phyloP scores from a whole-genome alignment of 2,888 invertebrate species.

The Bellardia pandia region DNA sequence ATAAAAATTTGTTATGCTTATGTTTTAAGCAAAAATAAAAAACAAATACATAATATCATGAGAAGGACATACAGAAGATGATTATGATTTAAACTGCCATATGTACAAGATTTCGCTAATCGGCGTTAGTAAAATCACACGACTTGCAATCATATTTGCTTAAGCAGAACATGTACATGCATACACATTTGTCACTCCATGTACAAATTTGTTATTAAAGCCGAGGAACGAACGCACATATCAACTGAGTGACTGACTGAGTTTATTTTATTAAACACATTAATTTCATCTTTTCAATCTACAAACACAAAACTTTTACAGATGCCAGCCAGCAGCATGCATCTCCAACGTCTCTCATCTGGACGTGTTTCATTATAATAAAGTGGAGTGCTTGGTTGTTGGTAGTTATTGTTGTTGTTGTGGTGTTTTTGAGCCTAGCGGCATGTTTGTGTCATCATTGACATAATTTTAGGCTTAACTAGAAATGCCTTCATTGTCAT shows the following conservation, averaged over 20 bases:
- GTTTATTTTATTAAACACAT: slow-evolving; percentile 47
- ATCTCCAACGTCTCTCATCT: background rate
- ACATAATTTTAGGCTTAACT: slow-evolving; percentile 75
- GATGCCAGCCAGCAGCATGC: background rate
- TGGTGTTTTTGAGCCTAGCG: slow-evolving; percentile 72
- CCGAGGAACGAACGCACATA: slow-evolving; percentile 21
- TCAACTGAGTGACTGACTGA: slow-evolving; percentile 3
- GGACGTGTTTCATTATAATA: background rate
- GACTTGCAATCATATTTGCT: background rate
- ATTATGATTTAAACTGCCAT: slow-evolving; percentile 45
- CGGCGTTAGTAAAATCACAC: background rate
- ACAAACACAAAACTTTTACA: slow-evolving; percentile 1
- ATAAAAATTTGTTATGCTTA: slow-evolving; percentile 41
- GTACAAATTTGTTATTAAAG: background rate
- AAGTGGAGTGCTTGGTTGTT: slow-evolving; percentile 13
- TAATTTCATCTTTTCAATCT: slow-evolving; percentile 50
- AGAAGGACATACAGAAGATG: slow-evolving; percentile 19
- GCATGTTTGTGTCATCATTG: slow-evolving; percentile 77
- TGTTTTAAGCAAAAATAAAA: slow-evolving; percentile 45
- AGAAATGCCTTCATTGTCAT: slow-evolving; percentile 54
- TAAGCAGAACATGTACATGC: no score
- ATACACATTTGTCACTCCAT: background rate
- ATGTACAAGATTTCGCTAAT: slow-evolving; percentile 4
- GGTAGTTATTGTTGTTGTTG: slow-evolving; percentile 32
- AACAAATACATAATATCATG: slow-evolving; percentile 1